phyloP scores from a whole-genome alignment of 2,113 vertebrate species.

The Gila orcuttii region DNA sequence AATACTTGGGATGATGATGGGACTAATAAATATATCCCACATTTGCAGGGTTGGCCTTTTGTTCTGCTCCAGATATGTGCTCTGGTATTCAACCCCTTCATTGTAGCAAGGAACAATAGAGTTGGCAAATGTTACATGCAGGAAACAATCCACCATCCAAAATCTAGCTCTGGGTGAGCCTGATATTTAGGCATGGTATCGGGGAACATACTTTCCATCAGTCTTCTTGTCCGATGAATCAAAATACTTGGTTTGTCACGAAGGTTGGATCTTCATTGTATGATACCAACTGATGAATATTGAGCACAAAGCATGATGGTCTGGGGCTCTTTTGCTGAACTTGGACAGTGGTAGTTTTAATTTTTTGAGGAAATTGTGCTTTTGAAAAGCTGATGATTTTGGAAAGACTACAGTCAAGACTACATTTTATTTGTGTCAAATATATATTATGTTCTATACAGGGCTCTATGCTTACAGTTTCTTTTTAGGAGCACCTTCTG shows the following conservation, averaged over 20 bases:
- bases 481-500: no score
- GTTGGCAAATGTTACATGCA: background rate
- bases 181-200: background rate
- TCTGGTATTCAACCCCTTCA: slow-evolving; percentile 5
- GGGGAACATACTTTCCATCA: background rate
- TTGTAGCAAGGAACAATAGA: background rate
- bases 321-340: background rate
- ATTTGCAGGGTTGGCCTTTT: background rate
- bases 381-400: no score
- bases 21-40: background rate
- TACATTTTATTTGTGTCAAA: no score
- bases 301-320: background rate
- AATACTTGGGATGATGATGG: background rate
- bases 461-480: no score
- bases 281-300: no score
- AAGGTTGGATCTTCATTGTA: background rate
- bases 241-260: background rate
- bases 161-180: background rate
- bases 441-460: no score
- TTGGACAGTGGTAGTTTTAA: background rate
- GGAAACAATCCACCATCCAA: slow-evolving; percentile 3
- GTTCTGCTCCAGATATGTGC: slow-evolving; percentile 16
- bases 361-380: background rate
- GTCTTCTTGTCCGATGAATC: background rate
- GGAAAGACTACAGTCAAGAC: no score